Evolutionary conservation across 1,140 invertebrate genomes (phyloP), one percentile per base, ranked within the genome.

Genomic region (Anthonomus grandis): DNA sequence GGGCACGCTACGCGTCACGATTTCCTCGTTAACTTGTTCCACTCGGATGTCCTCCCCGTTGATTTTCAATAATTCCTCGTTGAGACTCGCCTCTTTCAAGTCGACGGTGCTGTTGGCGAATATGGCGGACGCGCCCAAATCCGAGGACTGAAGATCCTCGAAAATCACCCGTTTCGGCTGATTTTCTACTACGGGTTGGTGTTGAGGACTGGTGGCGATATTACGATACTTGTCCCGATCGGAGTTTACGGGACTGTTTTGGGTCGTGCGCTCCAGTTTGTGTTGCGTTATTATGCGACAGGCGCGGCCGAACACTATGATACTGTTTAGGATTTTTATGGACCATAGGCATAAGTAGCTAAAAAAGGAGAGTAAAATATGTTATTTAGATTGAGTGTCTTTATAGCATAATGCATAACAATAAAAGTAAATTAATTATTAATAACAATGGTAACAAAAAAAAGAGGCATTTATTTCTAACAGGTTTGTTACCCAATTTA

Each of bases 21-120:
- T 67, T 13, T 68, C 66, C 0, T 64, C 64, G 34, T 47, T 62
- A 45, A 76, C 74, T 21, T 75, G 69, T 57, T 81, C 79, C n/a
- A 79, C 72, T 58, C 74, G 72, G 15, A 71, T 71, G 41, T 76
- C 74, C 34, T 70, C 70, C 21, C 64, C 67, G n/a, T 76, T 72
- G 2, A 71, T 70, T 60, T 76, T 78, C 3, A 84, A 64, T 52
- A 89, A 75, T 58, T 84, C 82, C 63, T 90, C 87, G 67, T 90
- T 89, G 1, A 90, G 74, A 65, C 82, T 86, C 0, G 86, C 85
- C 64, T 87, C 87, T 61, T 89, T 88, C 22, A 90, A 74, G 71
- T 90, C 90, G 0, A 94, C 89, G n/a, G 89, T 86, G 68, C 90
- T 93, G 66, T 95, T 93, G 1, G 90, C 90, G 71, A 94, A 90